phyloP scores from a whole-genome alignment of 2,113 vertebrate species.

The Peromyscus leucopus region DNA sequence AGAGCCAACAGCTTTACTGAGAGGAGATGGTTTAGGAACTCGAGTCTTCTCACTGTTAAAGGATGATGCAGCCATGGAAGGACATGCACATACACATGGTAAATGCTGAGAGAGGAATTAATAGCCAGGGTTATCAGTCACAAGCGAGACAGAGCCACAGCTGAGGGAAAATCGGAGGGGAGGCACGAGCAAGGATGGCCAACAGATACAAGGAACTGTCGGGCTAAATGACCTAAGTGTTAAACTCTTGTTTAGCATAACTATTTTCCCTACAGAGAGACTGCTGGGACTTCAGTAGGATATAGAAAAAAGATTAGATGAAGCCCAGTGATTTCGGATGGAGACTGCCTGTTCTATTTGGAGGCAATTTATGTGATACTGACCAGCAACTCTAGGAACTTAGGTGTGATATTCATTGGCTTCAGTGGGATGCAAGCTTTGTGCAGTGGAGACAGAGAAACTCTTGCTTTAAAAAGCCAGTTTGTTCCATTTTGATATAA shows the following conservation, averaged over 20 bases:
- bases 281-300: constrained; percentile 16
- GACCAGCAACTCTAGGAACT: neutral
- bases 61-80: neutral
- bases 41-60: neutral
- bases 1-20: neutral
- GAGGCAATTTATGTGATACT: constrained; percentile 63
- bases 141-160: neutral
- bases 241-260: constrained; percentile 32
- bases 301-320: constrained; percentile 55
- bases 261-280: constrained; percentile 39
- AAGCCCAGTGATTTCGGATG: constrained; percentile 27
- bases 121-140: neutral
- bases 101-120: neutral
- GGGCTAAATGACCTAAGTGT: neutral
- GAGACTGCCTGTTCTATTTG: neutral
- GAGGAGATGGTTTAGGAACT: neutral
- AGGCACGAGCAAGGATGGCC: neutral
- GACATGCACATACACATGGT: fast-evolving
- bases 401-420: neutral
- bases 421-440: neutral
- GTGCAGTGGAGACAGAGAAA: constrained; percentile 6
- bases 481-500: constrained; percentile 75
- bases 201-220: constrained; percentile 1
- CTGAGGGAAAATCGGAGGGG: neutral
- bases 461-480: constrained; percentile 62